Conservation (phyloP, 2,888 invertebrate species). For the Papilio protenor region DNA sequence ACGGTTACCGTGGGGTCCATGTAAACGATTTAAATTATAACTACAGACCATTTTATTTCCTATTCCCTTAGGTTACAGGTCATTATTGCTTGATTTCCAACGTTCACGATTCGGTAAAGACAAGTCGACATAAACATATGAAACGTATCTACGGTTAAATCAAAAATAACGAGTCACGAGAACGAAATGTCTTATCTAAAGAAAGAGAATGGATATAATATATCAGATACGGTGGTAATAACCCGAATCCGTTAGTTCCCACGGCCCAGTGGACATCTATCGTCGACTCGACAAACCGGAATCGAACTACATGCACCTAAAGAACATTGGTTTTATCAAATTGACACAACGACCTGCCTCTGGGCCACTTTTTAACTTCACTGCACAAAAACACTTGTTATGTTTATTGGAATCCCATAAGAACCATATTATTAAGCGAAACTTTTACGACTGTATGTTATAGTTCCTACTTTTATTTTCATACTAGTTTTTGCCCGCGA, state of each 20-base stretch:
- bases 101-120: neutral
- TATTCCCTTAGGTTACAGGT: slow-evolving; percentile 9
- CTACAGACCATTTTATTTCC: slow-evolving; percentile 15
- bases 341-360: slow-evolving; percentile 25
- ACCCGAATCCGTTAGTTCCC: slow-evolving; percentile 70
- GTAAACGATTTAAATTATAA: slow-evolving; percentile 27
- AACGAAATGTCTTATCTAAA: slow-evolving; percentile 25
- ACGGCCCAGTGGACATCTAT: slow-evolving; percentile 69
- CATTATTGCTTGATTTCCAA: slow-evolving; percentile 5
- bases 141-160: slow-evolving; percentile 28
- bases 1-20: slow-evolving; percentile 43
- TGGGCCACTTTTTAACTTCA: slow-evolving; percentile 42
- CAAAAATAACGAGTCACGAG: slow-evolving; percentile 33
- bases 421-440: neutral
- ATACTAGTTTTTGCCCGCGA: too few species aligned
- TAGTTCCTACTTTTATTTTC: too few species aligned
- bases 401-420: neutral
- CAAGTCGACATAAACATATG: slow-evolving; percentile 18
- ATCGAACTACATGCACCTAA: slow-evolving; percentile 53
- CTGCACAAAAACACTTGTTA: neutral
- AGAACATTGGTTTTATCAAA: slow-evolving; percentile 51
- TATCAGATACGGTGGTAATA: slow-evolving; percentile 33
- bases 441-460: too few species aligned
- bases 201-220: slow-evolving; percentile 6
- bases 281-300: slow-evolving; percentile 80